These are phyloP conservation scores for Drosophila pseudoobscura DNA, from an alignment of 1,140 invertebrate genomes.

Conservation along the genomic window DNA sequence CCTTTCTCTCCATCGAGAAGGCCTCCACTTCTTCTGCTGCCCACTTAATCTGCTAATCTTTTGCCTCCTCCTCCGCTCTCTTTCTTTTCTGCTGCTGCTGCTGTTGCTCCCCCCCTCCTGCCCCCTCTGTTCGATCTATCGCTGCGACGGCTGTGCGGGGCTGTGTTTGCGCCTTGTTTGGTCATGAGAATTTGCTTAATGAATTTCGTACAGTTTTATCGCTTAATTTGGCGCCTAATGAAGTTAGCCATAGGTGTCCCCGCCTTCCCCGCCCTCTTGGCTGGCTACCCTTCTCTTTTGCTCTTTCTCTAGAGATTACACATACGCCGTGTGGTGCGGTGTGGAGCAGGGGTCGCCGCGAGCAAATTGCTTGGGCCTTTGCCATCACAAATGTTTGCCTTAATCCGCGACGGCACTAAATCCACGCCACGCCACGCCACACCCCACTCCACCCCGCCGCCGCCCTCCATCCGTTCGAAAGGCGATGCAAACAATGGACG, in stretches of 20 bases:
- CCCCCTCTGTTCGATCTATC: slow-evolving; percentile 19
- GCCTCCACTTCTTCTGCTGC: neutral
- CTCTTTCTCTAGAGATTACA: slow-evolving; percentile 49
- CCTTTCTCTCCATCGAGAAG: slow-evolving; percentile 32
- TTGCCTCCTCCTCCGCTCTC: slow-evolving; percentile 2
- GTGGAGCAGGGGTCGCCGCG: neutral
- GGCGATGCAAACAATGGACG: slow-evolving; percentile 36
- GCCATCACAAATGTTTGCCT: slow-evolving; percentile 48
- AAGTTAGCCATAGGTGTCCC: slow-evolving; percentile 63
- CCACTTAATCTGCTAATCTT: slow-evolving; percentile 24
- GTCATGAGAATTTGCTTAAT: slow-evolving; percentile 75
- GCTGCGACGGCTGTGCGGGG: neutral
- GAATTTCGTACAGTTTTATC: slow-evolving; percentile 73
- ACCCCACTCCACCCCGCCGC: too few species aligned
- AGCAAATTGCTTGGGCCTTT: slow-evolving; percentile 41
- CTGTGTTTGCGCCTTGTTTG: slow-evolving; percentile 47
- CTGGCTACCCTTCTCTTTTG: slow-evolving; percentile 36
- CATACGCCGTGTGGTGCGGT: slow-evolving; percentile 64
- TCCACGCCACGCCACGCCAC: too few species aligned
- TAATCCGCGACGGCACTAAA: slow-evolving; percentile 30
- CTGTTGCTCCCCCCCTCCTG: neutral
- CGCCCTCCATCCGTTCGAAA: too few species aligned
- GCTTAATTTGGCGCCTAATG: slow-evolving; percentile 76
- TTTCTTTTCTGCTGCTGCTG: slow-evolving; percentile 17
- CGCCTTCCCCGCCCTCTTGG: neutral